These are phyloP conservation scores for Vesta saturnalis DNA, from an alignment of 2,888 invertebrate genomes.

Conservation along the genomic window DNA sequence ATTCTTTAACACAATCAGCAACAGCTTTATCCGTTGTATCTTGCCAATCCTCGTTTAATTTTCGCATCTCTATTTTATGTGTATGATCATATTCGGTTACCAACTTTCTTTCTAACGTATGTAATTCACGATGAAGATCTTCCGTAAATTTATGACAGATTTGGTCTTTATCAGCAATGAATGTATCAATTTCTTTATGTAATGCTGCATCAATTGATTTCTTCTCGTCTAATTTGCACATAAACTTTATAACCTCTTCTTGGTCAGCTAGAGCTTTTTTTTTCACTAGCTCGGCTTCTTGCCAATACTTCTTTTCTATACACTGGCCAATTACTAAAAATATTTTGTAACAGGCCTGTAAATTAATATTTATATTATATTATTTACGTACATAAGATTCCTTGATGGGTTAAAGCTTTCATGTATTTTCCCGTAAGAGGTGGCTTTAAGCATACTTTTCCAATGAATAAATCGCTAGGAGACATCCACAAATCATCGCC, in stretches of 20 bases:
- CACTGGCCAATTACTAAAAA: conserved; percentile 54
- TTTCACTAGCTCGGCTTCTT: conserved; percentile 53
- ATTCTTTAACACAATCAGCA: conserved; percentile 45
- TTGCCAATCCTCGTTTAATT: conserved; percentile 46
- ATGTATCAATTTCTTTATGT: conserved; percentile 36
- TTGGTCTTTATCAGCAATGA: conserved; percentile 34
- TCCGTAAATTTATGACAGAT: conserved; percentile 42
- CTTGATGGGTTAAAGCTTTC: conserved; percentile 60
- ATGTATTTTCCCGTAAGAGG: conserved; percentile 58
- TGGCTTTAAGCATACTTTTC: conserved; percentile 59
- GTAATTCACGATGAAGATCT: conserved; percentile 38
- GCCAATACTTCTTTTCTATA: conserved; percentile 53
- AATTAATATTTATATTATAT: not conserved
- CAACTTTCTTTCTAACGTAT: conserved; percentile 34
- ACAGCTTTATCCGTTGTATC: conserved; percentile 49
- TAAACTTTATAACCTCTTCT: conserved; percentile 45
- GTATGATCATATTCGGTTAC: conserved; percentile 36
- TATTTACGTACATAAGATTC: conserved; percentile 55
- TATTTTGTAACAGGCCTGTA: not conserved
- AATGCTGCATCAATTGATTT: conserved; percentile 42
- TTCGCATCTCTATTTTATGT: conserved; percentile 38
- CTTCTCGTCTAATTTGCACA: conserved; percentile 43
- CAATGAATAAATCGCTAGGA: conserved; percentile 60
- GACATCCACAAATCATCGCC: conserved; percentile 60
- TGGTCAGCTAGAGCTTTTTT: conserved; percentile 51